A percentile compares a stretch with the other conserved stretches of the same genome.
Evolutionary conservation across 2,797 vertebrate genomes (phyloP).

Genomic region (Platalea minor): DNA sequence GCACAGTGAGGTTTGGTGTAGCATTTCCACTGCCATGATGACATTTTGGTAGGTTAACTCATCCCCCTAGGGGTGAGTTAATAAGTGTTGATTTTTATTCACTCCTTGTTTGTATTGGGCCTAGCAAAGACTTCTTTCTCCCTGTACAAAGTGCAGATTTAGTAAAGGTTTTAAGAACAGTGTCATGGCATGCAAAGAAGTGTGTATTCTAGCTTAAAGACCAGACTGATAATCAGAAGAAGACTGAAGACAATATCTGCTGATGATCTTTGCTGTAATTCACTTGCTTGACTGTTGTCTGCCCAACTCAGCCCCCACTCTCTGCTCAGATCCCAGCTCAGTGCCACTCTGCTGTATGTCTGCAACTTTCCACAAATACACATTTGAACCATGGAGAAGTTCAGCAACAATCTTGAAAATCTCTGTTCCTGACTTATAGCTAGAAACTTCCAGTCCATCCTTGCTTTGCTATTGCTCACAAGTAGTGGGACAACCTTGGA

Average conservation of each 20-base stretch:
- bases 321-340: neutral
- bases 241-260: neutral
- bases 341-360: neutral
- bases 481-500: neutral
- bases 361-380: neutral
- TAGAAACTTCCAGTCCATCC: neutral
- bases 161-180: neutral
- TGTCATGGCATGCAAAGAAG: neutral
- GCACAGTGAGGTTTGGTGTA: neutral
- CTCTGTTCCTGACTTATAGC: neutral
- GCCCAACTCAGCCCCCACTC: neutral
- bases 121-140: neutral
- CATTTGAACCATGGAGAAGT: neutral
- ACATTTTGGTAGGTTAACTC: neutral
- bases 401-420: neutral
- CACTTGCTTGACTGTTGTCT: neutral
- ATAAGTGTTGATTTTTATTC: neutral
- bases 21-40: neutral
- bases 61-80: neutral
- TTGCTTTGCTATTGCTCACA: neutral
- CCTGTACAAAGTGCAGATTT: neutral
- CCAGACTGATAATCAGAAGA: neutral
- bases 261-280: neutral
- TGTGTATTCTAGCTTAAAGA: neutral
- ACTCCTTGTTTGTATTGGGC: neutral